Evolutionary conservation across 1,140 invertebrate genomes (phyloP).

Genomic region (Drosophila kikkawai): DNA sequence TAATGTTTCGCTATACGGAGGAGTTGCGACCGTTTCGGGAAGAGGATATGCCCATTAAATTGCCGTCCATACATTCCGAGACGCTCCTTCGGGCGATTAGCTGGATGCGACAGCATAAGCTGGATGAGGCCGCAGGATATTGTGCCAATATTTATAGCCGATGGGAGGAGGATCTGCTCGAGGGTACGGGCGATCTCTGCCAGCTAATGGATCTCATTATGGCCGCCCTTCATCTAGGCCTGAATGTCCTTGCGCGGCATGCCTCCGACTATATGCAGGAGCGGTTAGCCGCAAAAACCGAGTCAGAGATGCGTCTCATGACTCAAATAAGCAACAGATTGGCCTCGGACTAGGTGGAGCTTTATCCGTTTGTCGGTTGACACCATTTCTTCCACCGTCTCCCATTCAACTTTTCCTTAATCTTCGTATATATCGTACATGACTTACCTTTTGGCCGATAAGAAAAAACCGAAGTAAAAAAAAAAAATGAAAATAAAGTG

Average conservation of each 20-base stretch:
- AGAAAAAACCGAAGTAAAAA: background rate
- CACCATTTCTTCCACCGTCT: background rate
- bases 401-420: background rate
- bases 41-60: constrained; percentile 21
- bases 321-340: background rate
- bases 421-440: background rate
- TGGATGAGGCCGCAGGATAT: background rate
- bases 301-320: constrained; percentile 1
- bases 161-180: constrained; percentile 9
- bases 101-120: constrained; percentile 49
- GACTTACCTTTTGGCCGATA: background rate
- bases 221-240: constrained; percentile 36
- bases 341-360: background rate
- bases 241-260: constrained; percentile 26
- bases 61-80: constrained; percentile 29
- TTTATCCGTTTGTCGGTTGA: background rate
- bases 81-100: constrained; percentile 28
- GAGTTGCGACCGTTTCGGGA: constrained; percentile 2
- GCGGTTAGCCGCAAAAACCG: constrained; percentile 15
- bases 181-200: constrained; percentile 8
- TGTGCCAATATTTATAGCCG: background rate
- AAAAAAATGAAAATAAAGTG: background rate
- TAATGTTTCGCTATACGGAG: constrained; percentile 39
- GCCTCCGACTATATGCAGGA: constrained; percentile 22
- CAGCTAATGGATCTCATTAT: constrained; percentile 46